Base-by-base conservation (phyloP, 2,888 invertebrate species). In the Mythimna albipuncta region DNA sequence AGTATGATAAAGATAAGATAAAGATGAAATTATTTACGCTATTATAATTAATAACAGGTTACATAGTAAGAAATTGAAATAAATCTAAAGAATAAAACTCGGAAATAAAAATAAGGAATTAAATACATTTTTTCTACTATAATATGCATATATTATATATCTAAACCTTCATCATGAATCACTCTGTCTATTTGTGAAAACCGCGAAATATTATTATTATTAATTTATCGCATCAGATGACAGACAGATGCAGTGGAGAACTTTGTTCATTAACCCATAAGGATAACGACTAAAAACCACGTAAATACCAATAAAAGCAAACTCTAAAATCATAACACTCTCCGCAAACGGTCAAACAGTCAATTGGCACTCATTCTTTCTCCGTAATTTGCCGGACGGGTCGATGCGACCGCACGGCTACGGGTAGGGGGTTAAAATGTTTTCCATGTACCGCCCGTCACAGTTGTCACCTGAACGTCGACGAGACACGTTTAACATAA, bases 361-460 rank as follows among this genome's bases (percentile, higher is more conserved):
- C 87, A 86, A 86, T 82, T 69, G 75, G 44, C 69, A 75, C 76
- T 86, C 61, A 81, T 72, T 82, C 85, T 82, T 85, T 76, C 71
- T 2, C 65, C 44, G 75, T 71, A 77, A 86, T 85, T 86, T 77
- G 85, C 78, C 55, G 65, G 61, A 65, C 77, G 81, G 86, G 83
- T 88, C 87, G 86, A 75, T 82, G 82, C 66, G 91, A 91, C 93
- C 94, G 87, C 92, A 91, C 79, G 80, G 84, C 86, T 77, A 77
- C 86, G 86, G 61, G 44, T 85, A 86, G 82, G 85, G 92, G 91
- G 93, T 93, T 95, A 94, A 95, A 95, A 95, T 91, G 93, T 90
- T 95, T 95, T 93, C 90, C 94, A 84, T 95, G 95, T 95, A 85
- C 84, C 80, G n/a, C 38, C 82, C 88, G 89, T 89, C 89, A 88